Base-by-base conservation (phyloP, 2,113 vertebrate genomes). In the Stictonetta naevosa region DNA sequence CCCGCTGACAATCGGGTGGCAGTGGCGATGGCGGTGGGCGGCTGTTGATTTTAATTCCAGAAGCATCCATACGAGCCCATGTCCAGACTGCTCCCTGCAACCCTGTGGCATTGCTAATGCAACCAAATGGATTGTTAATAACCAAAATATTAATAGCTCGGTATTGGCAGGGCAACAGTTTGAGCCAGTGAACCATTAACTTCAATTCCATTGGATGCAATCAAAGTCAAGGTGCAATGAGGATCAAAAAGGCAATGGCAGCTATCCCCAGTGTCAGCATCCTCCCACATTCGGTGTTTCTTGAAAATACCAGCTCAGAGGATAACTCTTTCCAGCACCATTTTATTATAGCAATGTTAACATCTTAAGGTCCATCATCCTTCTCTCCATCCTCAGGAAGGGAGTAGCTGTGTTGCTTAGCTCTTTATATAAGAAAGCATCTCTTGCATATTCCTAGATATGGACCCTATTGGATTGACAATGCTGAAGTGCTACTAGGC, bases 181-280 rank as follows among this genome's bases (percentile, higher is more conserved):
- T 81, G 52, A 89, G 67, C 50, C 64, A 48, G 31, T 76, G 88
- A 91, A 79, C 83, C 75, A 63, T 87, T 87, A 86, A 92, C 44
- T 87, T 83, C 72, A 31, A 13, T 80, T 71, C 72, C 69, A 80
- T 88, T 2, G 0, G 31, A 23, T 89, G 60, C 34, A 63, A 88
- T 96, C 93, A 90, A 78, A 96, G 72, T 58, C 75, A 64, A 53
- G 94, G 53, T 74, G 86, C 50, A 81, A 20, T 26, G 11, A 55
- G n/a, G n/a, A 68, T 93, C 69, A 83, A 62, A 92, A 93, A 87
- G 28, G 52, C 71, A 71, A 48, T 21, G 18, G 17, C 42, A 78
- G 17, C 42, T 38, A 10, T 72, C 15, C 29, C 17, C 13, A 58
- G 2, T 36, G 48, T 69, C 56, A 80, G 33, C n/a, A 60, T n/a